These are phyloP conservation scores for Prinia subflava DNA, from an alignment of 2,113 vertebrate species.

Conservation along the genomic window DNA sequence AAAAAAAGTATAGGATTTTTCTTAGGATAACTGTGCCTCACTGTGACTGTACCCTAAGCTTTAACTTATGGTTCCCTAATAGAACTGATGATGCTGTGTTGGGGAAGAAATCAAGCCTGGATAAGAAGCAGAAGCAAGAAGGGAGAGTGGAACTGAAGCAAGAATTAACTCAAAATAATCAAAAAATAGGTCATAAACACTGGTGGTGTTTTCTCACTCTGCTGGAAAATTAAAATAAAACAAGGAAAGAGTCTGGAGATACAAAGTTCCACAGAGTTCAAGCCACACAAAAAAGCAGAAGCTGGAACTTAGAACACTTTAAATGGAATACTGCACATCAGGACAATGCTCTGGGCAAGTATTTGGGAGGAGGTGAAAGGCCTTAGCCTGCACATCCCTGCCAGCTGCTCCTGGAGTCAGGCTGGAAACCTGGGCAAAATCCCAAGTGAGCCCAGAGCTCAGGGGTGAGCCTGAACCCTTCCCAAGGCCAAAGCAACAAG, in stretches of 20 bases:
- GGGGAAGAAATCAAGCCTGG: background rate
- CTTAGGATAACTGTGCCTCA: background rate
- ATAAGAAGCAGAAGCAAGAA: background rate
- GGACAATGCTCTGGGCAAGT: fast-evolving
- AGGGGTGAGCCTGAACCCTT: background rate
- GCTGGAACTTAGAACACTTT: background rate
- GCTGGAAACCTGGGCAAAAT: fast-evolving
- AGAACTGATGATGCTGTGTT: background rate
- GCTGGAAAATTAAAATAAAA: background rate
- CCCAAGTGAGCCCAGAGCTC: background rate
- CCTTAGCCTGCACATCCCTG: background rate
- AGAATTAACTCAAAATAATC: background rate
- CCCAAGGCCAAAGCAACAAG: background rate
- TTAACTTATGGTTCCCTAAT: fast-evolving
- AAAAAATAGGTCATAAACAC: background rate
- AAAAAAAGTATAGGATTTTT: background rate
- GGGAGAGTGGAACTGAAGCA: fast-evolving
- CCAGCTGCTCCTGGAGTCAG: background rate
- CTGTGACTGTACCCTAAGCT: background rate
- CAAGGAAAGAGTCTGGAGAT: background rate
- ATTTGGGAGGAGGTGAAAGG: background rate
- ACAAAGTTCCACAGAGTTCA: background rate
- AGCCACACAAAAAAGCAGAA: background rate
- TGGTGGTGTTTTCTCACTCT: background rate
- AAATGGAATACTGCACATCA: fast-evolving